Evolutionary conservation across 2,888 invertebrate genomes (phyloP).

Genomic region (Noctua pronuba): DNA sequence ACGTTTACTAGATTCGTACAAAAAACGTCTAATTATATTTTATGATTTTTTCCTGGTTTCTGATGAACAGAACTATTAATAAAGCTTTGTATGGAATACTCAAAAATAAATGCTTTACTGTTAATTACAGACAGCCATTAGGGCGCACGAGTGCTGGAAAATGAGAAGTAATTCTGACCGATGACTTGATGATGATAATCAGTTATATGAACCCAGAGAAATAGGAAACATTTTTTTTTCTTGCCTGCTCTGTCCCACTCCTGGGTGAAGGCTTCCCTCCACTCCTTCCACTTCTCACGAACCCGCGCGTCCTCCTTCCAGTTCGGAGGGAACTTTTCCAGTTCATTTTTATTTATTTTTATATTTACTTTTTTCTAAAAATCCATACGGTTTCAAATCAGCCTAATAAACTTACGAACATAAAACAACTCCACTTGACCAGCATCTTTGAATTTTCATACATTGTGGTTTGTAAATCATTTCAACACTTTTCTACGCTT

Average conservation of each 20-base stretch:
- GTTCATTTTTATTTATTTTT: no score
- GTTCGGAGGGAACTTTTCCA: no score
- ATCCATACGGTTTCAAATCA: neutral
- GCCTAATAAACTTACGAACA: neutral
- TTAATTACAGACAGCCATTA: neutral
- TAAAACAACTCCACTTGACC: neutral
- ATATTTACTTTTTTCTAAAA: neutral
- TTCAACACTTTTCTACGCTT: neutral
- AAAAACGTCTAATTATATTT: conserved; percentile 22
- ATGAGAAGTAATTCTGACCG: neutral
- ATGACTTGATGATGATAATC: neutral
- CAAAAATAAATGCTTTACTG: neutral
- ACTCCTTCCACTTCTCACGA: no score
- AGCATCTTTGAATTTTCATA: neutral
- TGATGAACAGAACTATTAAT: neutral
- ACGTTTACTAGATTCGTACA: conserved; percentile 10
- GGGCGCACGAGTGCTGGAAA: neutral
- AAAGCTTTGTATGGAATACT: neutral
- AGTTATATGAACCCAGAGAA: neutral
- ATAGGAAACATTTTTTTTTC: neutral
- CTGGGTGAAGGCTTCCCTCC: no score
- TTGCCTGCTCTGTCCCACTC: no score
- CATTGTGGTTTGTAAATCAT: neutral
- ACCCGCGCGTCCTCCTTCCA: no score
- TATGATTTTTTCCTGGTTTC: conserved; percentile 30